Base-by-base conservation (phyloP, 2,113 vertebrate genomes). In the Ifrita kowaldi region DNA sequence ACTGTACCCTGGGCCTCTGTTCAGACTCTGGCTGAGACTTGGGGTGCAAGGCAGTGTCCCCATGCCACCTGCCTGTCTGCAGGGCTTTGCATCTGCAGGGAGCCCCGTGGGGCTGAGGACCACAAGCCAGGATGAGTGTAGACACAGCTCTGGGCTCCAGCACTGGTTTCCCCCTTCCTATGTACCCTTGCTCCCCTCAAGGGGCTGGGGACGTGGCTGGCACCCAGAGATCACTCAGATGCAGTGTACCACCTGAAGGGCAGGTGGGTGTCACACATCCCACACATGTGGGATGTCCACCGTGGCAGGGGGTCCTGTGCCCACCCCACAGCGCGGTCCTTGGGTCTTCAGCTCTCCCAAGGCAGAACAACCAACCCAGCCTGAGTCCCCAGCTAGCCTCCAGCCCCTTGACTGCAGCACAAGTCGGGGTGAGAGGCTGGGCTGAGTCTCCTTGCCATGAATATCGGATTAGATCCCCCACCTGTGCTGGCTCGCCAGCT, bases 161-260 rank as follows among this genome's bases (percentile, higher is more conserved):
- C 17, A 9, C 35, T 50, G 35, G 11, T 64, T 86, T 23, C 18
- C 17, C 46, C 9, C 20, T 59, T 59, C 47, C 22, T 37, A 1
- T 0, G 1, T 69, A 27, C 14, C 32, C 37, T 19, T 57, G 42
- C 32, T 74, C 42, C 53, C 27, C 17, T 57, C n/a, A 23, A 50
- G 50, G 6, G n/a, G 9, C 44, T 0, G 3, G 23, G 30, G 47
- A 13, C 0, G 0, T 19, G 52, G n/a, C 41, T 86, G 75, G 33
- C 26, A 77, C 49, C 16, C 3, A 1, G 0, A 1, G 56, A 22
- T 77, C 1, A 0, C 47, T 84, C 41, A 39, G 73, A 46, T 76
- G 46, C 53, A 46, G 4, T 7, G 37, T 65, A 69, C 44, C 59
- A 46, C 22, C 9, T 33, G 42, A 68, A 84, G 64, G 55, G 55